Percentiles rank a stretch among this genome's conserved stretches.
Conservation (phyloP, 2,888 invertebrate species). For the Panopea generosa region DNA sequence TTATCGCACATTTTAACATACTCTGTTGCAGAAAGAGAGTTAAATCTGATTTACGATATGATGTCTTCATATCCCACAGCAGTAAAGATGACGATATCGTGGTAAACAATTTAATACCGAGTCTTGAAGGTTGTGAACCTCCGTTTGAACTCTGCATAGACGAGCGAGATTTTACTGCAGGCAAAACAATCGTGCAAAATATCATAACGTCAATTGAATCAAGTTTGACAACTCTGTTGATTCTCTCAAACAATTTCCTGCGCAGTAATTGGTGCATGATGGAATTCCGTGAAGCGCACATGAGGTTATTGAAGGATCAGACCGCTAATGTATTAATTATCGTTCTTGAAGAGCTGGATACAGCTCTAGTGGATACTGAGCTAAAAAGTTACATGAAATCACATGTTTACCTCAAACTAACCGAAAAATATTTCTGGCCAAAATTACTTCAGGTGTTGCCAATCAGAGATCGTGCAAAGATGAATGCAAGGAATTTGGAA, state of each 20-base stretch:
- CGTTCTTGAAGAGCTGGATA: conserved; percentile 35
- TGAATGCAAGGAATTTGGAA: background rate
- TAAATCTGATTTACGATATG: conserved; percentile 11
- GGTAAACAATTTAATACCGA: conserved; percentile 1
- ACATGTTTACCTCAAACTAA: conserved; percentile 30
- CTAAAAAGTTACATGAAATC: conserved; percentile 32
- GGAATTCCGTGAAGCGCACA: conserved; percentile 47
- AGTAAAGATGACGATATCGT: conserved; percentile 41
- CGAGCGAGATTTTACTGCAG: conserved; percentile 38
- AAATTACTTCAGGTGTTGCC: conserved; percentile 38
- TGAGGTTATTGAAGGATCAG: conserved; percentile 28
- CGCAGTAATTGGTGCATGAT: conserved; percentile 47
- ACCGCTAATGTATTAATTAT: conserved; percentile 32
- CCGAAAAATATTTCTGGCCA: conserved; percentile 36
- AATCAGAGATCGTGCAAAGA: conserved; percentile 17
- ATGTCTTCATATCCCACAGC: conserved; percentile 51
- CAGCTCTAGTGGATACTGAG: conserved; percentile 26
- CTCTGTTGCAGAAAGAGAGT: conserved; percentile 22
- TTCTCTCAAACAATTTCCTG: conserved; percentile 48
- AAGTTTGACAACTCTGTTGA: conserved; percentile 39
- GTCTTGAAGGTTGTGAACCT: conserved; percentile 18
- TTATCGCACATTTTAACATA: conserved; percentile 32
- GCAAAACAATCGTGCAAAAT: conserved; percentile 35
- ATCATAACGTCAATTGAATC: conserved; percentile 33
- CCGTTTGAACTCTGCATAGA: conserved; percentile 38